Percentiles rank a stretch among this genome's conserved stretches.
These are phyloP conservation scores for Drosophila suzukii DNA, from an alignment of 1,140 invertebrate species.

Conservation along the genomic window DNA sequence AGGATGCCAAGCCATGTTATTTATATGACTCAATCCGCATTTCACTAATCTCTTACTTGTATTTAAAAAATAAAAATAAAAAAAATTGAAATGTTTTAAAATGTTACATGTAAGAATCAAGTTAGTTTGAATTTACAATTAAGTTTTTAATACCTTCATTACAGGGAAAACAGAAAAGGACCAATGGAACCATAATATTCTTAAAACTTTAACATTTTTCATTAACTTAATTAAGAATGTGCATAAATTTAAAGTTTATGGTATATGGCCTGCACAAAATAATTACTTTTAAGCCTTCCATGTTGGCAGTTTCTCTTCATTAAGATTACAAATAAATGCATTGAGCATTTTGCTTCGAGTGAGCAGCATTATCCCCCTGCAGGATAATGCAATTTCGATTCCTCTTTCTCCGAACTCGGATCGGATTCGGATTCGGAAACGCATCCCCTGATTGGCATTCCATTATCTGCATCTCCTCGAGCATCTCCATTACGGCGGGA, in stretches of 20 bases:
- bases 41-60: no score
- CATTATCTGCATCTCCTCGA: conserved; percentile 53
- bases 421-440: conserved; percentile 6
- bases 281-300: not conserved
- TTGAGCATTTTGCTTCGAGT: not conserved
- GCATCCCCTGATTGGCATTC: conserved; percentile 55
- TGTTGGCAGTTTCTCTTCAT: not conserved
- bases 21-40: no score
- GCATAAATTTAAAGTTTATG: not conserved
- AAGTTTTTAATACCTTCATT: no score
- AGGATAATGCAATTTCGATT: conserved; percentile 36
- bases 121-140: no score
- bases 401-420: conserved; percentile 9
- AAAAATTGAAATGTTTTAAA: no score
- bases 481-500: conserved; percentile 46
- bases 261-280: not conserved
- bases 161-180: no score
- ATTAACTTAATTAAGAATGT: not conserved
- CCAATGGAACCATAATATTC: not conserved
- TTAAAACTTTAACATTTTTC: not conserved
- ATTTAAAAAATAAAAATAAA: no score
- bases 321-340: not conserved
- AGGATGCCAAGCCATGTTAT: not conserved
- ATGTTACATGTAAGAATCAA: no score
- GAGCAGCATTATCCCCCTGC: conserved; percentile 8